These are phyloP conservation scores for Platycnemis pennipes DNA, from an alignment of 2,888 invertebrate genomes.

Conservation along the genomic window DNA sequence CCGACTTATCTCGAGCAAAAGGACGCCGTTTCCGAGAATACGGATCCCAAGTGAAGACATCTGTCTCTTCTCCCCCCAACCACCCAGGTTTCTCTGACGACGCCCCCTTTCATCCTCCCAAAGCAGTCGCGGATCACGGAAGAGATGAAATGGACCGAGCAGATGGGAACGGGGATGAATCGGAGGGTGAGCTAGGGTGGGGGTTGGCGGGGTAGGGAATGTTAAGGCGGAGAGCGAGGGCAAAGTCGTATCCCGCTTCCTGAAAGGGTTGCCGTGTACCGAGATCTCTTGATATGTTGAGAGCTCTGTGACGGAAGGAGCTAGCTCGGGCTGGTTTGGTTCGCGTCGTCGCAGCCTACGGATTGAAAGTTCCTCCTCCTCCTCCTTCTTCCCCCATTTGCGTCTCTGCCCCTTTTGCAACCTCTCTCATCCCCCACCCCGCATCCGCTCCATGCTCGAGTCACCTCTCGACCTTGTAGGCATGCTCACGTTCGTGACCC, in stretches of 20 bases:
- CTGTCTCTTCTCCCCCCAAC: neutral
- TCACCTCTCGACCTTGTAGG: neutral
- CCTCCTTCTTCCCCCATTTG: neutral
- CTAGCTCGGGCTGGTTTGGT: neutral
- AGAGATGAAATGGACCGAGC: neutral
- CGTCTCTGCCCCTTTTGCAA: neutral
- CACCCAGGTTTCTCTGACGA: neutral
- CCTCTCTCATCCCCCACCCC: neutral
- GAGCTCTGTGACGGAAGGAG: neutral
- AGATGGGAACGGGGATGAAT: neutral
- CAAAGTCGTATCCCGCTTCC: neutral
- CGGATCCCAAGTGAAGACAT: neutral
- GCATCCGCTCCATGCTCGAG: neutral
- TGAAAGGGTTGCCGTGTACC: conserved; percentile 9
- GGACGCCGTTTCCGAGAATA: neutral
- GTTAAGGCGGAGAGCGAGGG: neutral
- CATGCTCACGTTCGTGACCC: too few relatives aligned
- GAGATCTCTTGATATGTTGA: neutral
- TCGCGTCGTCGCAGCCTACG: neutral
- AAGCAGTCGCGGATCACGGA: neutral
- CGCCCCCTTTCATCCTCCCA: neutral
- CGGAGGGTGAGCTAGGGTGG: neutral
- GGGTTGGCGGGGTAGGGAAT: too few relatives aligned
- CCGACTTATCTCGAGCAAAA: neutral
- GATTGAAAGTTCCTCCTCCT: neutral